Conservation (phyloP, 1,140 invertebrate genomes). For the Aricia agestis region DNA sequence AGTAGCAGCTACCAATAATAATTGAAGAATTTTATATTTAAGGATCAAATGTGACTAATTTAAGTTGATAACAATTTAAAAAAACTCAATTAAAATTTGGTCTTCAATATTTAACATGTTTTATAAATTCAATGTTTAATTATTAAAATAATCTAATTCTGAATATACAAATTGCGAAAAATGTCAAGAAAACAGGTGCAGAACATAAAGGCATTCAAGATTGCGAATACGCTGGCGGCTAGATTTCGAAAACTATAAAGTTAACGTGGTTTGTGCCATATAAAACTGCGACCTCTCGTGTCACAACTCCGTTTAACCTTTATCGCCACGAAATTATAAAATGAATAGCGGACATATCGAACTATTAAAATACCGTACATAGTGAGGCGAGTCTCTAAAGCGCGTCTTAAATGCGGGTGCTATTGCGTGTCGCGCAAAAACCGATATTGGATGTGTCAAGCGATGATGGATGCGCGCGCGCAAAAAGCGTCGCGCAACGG, state of each 20-base stretch:
- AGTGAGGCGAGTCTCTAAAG: constrained; percentile 21
- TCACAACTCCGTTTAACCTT: neutral
- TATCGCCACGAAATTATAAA: neutral
- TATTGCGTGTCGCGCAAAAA: constrained; percentile 58
- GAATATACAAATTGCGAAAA: neutral
- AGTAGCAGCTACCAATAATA: too few relatives aligned
- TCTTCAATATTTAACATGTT: too few relatives aligned
- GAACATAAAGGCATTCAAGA: neutral
- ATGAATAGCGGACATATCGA: neutral
- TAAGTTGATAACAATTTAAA: too few relatives aligned
- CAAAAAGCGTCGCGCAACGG: constrained; percentile 64
- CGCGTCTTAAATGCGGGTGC: constrained; percentile 26
- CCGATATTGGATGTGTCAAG: constrained; percentile 72
- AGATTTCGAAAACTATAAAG: neutral
- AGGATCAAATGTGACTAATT: too few relatives aligned
- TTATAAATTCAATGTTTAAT: neutral
- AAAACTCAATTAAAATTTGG: too few relatives aligned
- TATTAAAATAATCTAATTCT: neutral
- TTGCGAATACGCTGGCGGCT: neutral
- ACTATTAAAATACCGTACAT: constrained; percentile 17
- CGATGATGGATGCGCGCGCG: constrained; percentile 64
- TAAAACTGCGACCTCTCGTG: neutral
- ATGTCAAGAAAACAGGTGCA: neutral
- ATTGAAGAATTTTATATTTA: too few relatives aligned
- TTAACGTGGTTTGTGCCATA: neutral